Percentiles rank a stretch among this genome's conserved stretches.
These are phyloP conservation scores for Cotesia chilonis DNA, from an alignment of 1,140 invertebrate species.

Conservation along the genomic window DNA sequence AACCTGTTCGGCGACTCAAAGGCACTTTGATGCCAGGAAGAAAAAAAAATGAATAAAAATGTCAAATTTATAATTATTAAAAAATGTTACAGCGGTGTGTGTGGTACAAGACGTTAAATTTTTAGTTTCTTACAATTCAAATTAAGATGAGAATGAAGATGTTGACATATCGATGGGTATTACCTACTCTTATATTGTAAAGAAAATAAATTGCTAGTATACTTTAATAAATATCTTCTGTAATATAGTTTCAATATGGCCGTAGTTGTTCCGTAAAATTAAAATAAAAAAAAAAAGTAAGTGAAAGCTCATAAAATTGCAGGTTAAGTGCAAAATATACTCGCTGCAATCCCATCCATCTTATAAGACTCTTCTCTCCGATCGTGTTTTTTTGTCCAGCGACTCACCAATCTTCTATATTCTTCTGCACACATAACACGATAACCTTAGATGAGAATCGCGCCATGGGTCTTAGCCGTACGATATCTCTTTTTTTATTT, in stretches of 20 bases:
- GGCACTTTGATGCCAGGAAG: neutral
- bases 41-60: constrained; percentile 3
- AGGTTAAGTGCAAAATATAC: neutral
- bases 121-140: constrained; percentile 29
- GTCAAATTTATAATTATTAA: constrained; percentile 16
- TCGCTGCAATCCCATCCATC: neutral
- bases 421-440: constrained; percentile 36
- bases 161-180: constrained; percentile 37
- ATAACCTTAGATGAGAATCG: constrained; percentile 54
- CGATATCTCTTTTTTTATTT: constrained; percentile 45
- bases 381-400: constrained; percentile 16
- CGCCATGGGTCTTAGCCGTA: constrained; percentile 56
- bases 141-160: constrained; percentile 36
- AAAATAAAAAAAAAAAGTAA: neutral
- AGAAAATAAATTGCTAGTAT: too few species aligned
- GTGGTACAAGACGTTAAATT: constrained; percentile 32
- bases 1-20: constrained; percentile 31
- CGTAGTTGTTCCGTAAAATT: too few species aligned
- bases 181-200: too few species aligned
- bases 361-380: constrained; percentile 4
- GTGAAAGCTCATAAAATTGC: neutral
- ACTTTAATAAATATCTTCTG: too few species aligned
- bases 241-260: too few species aligned
- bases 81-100: constrained; percentile 29
- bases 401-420: constrained; percentile 24